Percentiles rank a stretch among this genome's conserved stretches.
phyloP scores from a whole-genome alignment of 2,888 invertebrate genomes.

The Phorcus lineatus region DNA sequence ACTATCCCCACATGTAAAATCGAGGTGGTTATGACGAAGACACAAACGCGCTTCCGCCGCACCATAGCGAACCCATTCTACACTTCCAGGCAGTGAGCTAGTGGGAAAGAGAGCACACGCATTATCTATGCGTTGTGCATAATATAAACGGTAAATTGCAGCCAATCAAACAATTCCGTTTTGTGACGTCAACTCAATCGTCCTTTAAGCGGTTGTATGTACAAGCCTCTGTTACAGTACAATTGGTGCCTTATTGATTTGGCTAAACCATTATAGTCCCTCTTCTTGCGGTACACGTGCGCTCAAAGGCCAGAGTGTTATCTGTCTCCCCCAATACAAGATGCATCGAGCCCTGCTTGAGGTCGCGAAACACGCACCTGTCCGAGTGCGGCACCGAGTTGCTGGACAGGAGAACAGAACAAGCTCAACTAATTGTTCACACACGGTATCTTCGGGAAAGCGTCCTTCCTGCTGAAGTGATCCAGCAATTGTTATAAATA shows the following conservation, averaged over 20 bases:
- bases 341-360: background rate
- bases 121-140: slow-evolving; percentile 29
- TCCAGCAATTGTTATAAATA: slow-evolving; percentile 9
- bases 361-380: background rate
- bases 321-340: background rate
- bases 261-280: slow-evolving; percentile 16
- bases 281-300: slow-evolving; percentile 4
- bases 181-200: slow-evolving; percentile 25
- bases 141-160: slow-evolving; percentile 28
- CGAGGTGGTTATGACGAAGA: slow-evolving; percentile 5
- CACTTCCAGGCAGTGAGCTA: background rate
- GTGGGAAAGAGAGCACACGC: slow-evolving; percentile 20
- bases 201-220: slow-evolving; percentile 18
- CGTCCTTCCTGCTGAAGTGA: background rate
- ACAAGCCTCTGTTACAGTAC: slow-evolving; percentile 19
- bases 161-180: slow-evolving; percentile 27
- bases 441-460: background rate
- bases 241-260: slow-evolving; percentile 26
- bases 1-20: background rate
- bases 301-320: background rate
- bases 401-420: background rate
- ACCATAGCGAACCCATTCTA: slow-evolving; percentile 22
- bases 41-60: slow-evolving; percentile 2
- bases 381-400: background rate
- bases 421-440: no score